These are phyloP conservation scores for Gymnocypris eckloni DNA, from an alignment of 2,797 vertebrate species.

Conservation along the genomic window DNA sequence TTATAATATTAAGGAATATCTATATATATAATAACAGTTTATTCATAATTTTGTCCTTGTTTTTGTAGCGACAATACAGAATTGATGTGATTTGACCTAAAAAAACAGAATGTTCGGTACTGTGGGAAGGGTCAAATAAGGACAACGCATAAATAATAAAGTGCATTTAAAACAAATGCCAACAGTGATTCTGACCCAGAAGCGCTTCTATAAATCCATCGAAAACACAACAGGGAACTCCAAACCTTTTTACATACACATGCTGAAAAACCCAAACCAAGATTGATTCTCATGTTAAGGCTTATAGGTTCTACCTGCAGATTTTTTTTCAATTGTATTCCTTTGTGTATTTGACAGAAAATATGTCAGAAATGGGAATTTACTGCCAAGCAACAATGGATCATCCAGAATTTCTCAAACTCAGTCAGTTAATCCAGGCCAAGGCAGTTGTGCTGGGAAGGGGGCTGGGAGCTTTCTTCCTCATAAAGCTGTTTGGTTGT, in stretches of 20 bases:
- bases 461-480: not conserved
- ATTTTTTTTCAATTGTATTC: not conserved
- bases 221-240: not conserved
- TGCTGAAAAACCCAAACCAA: not conserved
- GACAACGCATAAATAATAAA: constrained; percentile 20
- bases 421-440: not conserved
- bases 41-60: not conserved
- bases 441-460: not conserved
- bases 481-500: constrained; percentile 41
- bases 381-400: not conserved
- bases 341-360: not conserved
- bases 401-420: not conserved
- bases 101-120: not conserved
- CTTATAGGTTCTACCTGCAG: not conserved
- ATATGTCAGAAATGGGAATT: not conserved
- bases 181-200: not conserved
- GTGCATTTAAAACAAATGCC: not conserved
- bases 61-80: not conserved
- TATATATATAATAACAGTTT: not conserved
- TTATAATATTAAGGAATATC: no score
- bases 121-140: not conserved
- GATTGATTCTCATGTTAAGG: not conserved
- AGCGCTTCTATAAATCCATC: not conserved
- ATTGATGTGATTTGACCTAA: not conserved
- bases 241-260: not conserved